A percentile compares a stretch with the other conserved stretches of the same genome.
phyloP scores from a whole-genome alignment of 2,113 vertebrate genomes.

The Colistium nudipinnis region DNA sequence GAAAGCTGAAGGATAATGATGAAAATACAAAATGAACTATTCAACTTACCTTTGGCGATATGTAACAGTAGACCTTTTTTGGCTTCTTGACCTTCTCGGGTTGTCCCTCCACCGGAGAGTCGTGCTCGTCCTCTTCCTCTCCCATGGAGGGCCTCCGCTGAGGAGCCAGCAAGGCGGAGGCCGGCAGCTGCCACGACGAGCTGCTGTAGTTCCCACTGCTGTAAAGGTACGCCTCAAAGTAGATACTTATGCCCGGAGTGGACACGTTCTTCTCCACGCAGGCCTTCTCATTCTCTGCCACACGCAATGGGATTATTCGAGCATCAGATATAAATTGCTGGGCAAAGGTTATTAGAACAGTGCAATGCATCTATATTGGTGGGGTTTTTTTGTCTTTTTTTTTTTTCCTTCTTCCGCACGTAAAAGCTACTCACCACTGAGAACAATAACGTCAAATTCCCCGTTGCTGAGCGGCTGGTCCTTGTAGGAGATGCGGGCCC shows the following conservation, averaged over 20 bases:
- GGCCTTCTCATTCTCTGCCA: constrained; percentile 92
- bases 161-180: constrained; percentile 85
- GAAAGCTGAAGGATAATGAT: too few relatives aligned
- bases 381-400: not conserved
- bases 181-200: constrained; percentile 89
- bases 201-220: constrained; percentile 88
- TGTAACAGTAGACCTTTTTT: constrained; percentile 99
- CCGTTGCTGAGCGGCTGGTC: constrained; percentile 96
- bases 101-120: constrained; percentile 90
- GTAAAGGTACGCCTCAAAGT: constrained; percentile 98
- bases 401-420: not conserved
- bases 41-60: constrained; percentile 93
- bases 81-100: constrained; percentile 97
- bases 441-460: constrained; percentile 97
- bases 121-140: constrained; percentile 89
- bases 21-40: not conserved
- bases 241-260: constrained; percentile 95
- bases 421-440: constrained; percentile 87
- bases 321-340: not conserved
- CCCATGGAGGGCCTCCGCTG: constrained; percentile 91
- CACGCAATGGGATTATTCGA: constrained; percentile 18
- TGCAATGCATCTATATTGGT: not conserved
- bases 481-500: constrained; percentile 92
- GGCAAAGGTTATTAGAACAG: not conserved
- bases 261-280: constrained; percentile 97